A percentile compares a stretch with the other conserved stretches of the same genome.
phyloP scores from a whole-genome alignment of 2,113 vertebrate species.

The Meles meles region DNA sequence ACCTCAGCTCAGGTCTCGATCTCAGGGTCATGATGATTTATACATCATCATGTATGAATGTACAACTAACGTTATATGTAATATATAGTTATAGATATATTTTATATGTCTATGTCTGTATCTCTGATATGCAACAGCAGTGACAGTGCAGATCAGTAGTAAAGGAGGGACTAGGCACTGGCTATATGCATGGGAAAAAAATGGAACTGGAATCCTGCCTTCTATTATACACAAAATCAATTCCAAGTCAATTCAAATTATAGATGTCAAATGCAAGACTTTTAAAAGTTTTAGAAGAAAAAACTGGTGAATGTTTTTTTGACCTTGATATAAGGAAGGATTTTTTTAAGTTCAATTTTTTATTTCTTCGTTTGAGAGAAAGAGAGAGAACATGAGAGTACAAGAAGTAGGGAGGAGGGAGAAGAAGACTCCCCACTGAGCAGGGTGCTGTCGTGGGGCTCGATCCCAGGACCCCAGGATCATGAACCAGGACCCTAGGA shows the following conservation, averaged over 20 bases:
- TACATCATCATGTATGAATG: no score
- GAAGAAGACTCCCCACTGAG: background rate
- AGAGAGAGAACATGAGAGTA: background rate
- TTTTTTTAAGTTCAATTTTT: background rate
- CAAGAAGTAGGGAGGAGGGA: background rate
- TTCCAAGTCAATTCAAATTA: background rate
- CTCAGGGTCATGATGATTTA: background rate
- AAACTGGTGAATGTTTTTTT: background rate
- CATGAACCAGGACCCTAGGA: background rate
- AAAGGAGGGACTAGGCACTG: background rate
- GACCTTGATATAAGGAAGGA: background rate
- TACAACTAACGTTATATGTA: background rate
- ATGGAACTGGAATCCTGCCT: background rate
- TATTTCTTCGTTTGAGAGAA: background rate
- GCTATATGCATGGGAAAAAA: background rate
- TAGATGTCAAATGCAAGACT: background rate
- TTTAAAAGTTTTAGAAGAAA: background rate
- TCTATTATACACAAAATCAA: background rate
- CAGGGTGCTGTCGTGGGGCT: background rate
- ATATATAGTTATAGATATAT: background rate
- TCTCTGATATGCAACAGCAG: background rate
- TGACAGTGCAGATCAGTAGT: background rate
- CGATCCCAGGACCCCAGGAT: background rate
- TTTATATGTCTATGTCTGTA: background rate
- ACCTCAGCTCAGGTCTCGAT: background rate